Conservation (phyloP, 2,113 vertebrate genomes). For the Ranitomeya variabilis region DNA sequence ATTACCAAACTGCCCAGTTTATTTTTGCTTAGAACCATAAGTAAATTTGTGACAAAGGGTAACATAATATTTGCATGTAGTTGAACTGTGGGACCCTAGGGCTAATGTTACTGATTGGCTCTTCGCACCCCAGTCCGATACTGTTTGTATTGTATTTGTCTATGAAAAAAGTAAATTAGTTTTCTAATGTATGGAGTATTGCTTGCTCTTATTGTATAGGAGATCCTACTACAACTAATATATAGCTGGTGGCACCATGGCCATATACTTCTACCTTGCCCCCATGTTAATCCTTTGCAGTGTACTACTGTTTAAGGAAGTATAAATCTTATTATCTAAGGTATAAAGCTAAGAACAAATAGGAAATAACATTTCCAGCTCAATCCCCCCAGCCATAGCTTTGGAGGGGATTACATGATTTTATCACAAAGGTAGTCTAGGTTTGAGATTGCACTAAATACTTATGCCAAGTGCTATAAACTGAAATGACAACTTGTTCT, state of each 20-base stretch:
- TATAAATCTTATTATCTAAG: neutral
- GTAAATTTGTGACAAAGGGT: too few species aligned
- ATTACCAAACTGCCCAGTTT: too few species aligned
- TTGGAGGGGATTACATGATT: constrained; percentile 7
- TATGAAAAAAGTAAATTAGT: too few species aligned
- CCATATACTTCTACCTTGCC: neutral
- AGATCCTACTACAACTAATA: neutral
- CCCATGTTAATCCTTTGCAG: neutral
- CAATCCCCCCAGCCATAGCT: neutral
- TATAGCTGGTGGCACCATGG: neutral
- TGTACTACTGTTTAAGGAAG: neutral
- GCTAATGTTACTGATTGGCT: too few species aligned
- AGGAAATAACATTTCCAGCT: constrained; percentile 34
- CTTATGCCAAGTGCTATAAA: constrained; percentile 27
- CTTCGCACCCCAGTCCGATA: too few species aligned
- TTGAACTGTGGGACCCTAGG: too few species aligned
- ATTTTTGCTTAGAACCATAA: too few species aligned
- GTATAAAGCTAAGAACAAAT: constrained; percentile 7
- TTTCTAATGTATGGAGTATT: too few species aligned
- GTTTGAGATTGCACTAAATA: neutral
- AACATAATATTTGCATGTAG: too few species aligned
- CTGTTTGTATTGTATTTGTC: too few species aligned
- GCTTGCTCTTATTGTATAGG: too few species aligned
- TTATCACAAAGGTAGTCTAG: constrained; percentile 21
- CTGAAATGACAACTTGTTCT: constrained; percentile 30